These are phyloP conservation scores for Drosophila monieri DNA, from an alignment of 2,888 invertebrate species.

Conservation along the genomic window DNA sequence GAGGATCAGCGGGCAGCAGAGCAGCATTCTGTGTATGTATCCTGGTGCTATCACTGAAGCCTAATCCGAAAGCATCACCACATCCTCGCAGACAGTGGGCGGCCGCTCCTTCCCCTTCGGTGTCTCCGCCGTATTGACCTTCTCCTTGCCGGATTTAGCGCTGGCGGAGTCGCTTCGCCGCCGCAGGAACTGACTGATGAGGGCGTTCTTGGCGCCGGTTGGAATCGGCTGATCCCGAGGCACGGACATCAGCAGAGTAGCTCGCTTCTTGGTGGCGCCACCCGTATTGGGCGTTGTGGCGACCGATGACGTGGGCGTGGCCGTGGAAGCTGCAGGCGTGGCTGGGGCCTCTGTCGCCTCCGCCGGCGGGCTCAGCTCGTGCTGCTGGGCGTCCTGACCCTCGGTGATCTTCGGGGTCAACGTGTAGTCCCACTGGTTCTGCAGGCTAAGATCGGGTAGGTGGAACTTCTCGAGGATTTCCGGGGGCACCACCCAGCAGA, in stretches of 20 bases:
- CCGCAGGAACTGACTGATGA: constrained; percentile 85
- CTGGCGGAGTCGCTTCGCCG: constrained; percentile 54
- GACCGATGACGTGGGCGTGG: constrained; percentile 11
- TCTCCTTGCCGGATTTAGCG: background rate
- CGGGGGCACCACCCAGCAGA: constrained; percentile 88
- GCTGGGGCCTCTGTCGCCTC: constrained; percentile 6
- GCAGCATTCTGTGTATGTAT: no score
- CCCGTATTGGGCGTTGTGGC: constrained; percentile 7
- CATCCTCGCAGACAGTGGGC: constrained; percentile 37
- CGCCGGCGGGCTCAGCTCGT: constrained; percentile 17
- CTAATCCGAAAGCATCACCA: constrained; percentile 68
- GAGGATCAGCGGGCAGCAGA: no score
- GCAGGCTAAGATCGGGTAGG: constrained; percentile 84
- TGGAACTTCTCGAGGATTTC: constrained; percentile 86
- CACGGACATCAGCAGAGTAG: constrained; percentile 83
- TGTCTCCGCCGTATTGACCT: constrained; percentile 12
- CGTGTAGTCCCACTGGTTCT: constrained; percentile 86
- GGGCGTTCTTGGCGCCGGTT: constrained; percentile 78
- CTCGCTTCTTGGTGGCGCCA: constrained; percentile 75
- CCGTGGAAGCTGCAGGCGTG: background rate
- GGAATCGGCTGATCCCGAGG: constrained; percentile 80
- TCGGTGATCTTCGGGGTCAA: constrained; percentile 75
- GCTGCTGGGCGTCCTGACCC: constrained; percentile 28
- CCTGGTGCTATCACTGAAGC: background rate
- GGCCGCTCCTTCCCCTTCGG: constrained; percentile 1